phyloP scores from a whole-genome alignment of 2,113 vertebrate genomes.

The Oreochromis tanganicae region DNA sequence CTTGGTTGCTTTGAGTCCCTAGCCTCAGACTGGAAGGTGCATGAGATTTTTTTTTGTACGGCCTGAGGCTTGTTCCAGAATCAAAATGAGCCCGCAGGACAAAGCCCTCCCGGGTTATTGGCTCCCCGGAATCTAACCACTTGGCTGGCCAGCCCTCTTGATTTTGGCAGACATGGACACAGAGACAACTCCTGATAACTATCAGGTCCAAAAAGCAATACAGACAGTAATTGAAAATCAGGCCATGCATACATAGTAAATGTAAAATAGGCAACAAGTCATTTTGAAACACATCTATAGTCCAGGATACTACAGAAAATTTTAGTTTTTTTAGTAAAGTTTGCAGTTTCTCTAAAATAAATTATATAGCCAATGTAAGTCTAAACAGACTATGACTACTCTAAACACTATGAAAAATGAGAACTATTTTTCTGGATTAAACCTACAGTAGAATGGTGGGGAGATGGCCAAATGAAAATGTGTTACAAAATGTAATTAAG shows the following conservation, averaged over 20 bases:
- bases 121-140: conserved; percentile 57
- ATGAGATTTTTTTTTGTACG: conserved; percentile 8
- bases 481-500: neutral
- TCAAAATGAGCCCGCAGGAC: conserved; percentile 58
- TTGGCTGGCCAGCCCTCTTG: conserved; percentile 36
- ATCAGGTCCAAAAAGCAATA: neutral
- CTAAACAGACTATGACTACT: neutral
- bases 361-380: neutral
- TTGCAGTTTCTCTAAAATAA: neutral
- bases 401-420: neutral
- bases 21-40: conserved; percentile 22
- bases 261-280: neutral
- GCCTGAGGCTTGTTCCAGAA: conserved; percentile 41
- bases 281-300: neutral
- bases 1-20: conserved; percentile 3
- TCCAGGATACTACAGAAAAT: neutral
- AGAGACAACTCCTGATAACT: conserved; percentile 37
- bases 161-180: conserved; percentile 30
- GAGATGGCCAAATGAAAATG: neutral
- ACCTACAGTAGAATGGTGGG: neutral
- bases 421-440: neutral
- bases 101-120: conserved; percentile 59
- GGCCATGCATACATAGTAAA: neutral
- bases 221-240: conserved; percentile 15
- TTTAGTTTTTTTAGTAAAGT: neutral